phyloP scores from a whole-genome alignment of 2,888 invertebrate genomes.

The Xestia c-nigrum region DNA sequence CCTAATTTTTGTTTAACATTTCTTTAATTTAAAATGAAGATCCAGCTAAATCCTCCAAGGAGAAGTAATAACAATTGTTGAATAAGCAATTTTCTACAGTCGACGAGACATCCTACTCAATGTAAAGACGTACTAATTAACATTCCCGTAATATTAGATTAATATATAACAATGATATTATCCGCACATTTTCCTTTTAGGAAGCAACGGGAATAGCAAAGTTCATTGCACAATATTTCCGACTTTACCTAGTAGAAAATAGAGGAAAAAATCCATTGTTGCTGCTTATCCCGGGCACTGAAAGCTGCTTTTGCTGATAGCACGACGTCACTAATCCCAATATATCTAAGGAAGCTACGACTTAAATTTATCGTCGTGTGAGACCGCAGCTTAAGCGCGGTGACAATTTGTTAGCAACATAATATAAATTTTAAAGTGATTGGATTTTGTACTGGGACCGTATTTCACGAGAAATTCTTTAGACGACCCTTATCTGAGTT shows the following conservation, averaged over 20 bases:
- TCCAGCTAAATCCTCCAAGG: conserved; percentile 51
- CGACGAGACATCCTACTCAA: conserved; percentile 46
- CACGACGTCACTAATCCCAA: conserved; percentile 72
- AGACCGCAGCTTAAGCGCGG: conserved; percentile 69
- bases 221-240: conserved; percentile 30
- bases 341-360: conserved; percentile 72
- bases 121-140: conserved; percentile 56
- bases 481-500: conserved; percentile 32
- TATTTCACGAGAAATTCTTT: conserved; percentile 37
- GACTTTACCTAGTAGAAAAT: conserved; percentile 50
- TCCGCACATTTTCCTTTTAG: conserved; percentile 53
- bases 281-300: conserved; percentile 36
- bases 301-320: conserved; percentile 69
- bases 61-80: conserved; percentile 60
- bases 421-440: conserved; percentile 64
- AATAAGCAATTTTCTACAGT: conserved; percentile 60
- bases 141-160: conserved; percentile 55
- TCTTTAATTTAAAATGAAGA: conserved; percentile 60
- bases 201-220: conserved; percentile 21
- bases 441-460: conserved; percentile 44
- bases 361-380: conserved; percentile 73
- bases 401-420: conserved; percentile 71
- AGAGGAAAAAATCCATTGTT: conserved; percentile 52
- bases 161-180: conserved; percentile 58
- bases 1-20: conserved; percentile 61